Conservation (phyloP, 2,888 invertebrate species). For the Ecliptopera silaceata region DNA sequence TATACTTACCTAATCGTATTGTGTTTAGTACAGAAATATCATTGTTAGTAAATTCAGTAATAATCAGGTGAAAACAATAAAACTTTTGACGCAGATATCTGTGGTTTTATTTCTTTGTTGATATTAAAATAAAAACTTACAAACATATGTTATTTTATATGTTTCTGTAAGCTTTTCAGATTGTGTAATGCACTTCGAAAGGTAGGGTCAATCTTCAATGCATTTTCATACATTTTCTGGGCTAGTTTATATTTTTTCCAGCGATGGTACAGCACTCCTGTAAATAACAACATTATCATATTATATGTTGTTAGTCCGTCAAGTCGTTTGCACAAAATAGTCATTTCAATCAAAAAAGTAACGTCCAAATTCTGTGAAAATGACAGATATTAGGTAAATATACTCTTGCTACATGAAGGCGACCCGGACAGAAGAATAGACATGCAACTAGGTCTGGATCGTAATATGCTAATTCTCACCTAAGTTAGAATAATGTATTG, state of each 20-base stretch:
- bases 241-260: slow-evolving; percentile 92
- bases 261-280: slow-evolving; percentile 95
- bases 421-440: no score
- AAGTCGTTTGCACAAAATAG: no score
- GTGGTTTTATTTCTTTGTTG: slow-evolving; percentile 1
- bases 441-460: no score
- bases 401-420: no score
- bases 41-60: background rate
- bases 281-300: slow-evolving; percentile 44
- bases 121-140: no score
- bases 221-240: slow-evolving; percentile 88
- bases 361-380: no score
- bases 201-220: slow-evolving; percentile 88
- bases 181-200: slow-evolving; percentile 88
- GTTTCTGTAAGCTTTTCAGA: slow-evolving; percentile 63
- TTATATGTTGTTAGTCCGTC: no score
- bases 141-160: slow-evolving; percentile 3
- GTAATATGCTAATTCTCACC: slow-evolving; percentile 83
- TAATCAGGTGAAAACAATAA: slow-evolving; percentile 7
- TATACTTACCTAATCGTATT: background rate
- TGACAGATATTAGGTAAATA: no score
- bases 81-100: slow-evolving; percentile 16
- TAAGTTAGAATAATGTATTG: slow-evolving; percentile 94
- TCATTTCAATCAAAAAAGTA: no score
- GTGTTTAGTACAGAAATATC: background rate